Conservation (phyloP, 2,888 invertebrate genomes). For the Furcula furcula region DNA sequence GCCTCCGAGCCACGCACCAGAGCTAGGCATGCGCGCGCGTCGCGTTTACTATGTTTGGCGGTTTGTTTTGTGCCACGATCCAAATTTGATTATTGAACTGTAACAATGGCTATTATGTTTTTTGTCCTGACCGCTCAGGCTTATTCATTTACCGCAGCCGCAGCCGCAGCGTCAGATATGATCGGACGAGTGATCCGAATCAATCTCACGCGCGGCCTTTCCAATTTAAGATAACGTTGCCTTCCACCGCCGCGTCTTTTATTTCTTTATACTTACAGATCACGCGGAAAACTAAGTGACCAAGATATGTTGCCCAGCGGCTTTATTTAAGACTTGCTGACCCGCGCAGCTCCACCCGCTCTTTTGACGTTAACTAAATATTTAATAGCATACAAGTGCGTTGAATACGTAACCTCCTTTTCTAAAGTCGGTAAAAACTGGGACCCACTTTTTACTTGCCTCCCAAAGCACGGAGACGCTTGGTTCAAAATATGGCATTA, state of each 20-base stretch:
- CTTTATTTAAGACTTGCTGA: no score
- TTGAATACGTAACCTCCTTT: no score
- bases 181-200: constrained; percentile 14
- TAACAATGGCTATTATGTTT: constrained; percentile 7
- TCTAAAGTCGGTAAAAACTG: no score
- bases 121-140: constrained; percentile 2
- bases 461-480: no score
- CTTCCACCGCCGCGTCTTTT: not conserved
- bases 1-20: constrained; percentile 14
- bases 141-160: constrained; percentile 13
- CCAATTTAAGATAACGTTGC: constrained; percentile 12
- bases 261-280: no score
- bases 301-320: no score
- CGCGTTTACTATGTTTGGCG: not conserved
- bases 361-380: no score
- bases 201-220: constrained; percentile 18
- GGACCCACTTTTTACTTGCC: no score
- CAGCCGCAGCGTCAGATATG: constrained; percentile 13
- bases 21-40: constrained; percentile 1
- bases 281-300: no score
- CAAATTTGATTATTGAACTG: constrained; percentile 6
- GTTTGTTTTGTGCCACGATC: constrained; percentile 1
- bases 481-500: no score
- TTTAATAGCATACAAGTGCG: no score
- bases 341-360: no score